Percentiles rank a stretch among this genome's conserved stretches.
These are phyloP conservation scores for Anguilla rostrata DNA, from an alignment of 2,113 vertebrate genomes.

Conservation along the genomic window DNA sequence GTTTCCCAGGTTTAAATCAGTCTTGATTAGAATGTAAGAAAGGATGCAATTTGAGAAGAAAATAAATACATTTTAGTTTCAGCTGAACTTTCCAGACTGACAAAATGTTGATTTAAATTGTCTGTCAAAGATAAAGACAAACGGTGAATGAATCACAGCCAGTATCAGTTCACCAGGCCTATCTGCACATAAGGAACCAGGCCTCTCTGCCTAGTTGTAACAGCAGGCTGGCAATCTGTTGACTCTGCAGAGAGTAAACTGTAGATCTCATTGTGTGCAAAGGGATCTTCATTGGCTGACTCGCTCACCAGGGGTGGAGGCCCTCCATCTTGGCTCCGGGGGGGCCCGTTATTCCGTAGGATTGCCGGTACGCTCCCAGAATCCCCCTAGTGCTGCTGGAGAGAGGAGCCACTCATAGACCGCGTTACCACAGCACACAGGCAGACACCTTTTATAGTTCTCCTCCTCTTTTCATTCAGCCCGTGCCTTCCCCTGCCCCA, in stretches of 20 bases:
- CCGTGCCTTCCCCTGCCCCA: not conserved
- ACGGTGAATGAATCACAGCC: too few species aligned
- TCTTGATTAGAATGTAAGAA: too few species aligned
- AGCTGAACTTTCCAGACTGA: too few species aligned
- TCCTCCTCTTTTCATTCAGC: not conserved
- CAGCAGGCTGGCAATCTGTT: slow-evolving; percentile 29
- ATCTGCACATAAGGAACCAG: not conserved
- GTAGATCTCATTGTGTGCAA: too few species aligned
- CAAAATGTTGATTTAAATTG: too few species aligned
- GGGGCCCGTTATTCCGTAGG: not conserved
- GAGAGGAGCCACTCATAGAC: not conserved
- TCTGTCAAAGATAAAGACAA: too few species aligned
- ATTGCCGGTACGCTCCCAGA: not conserved
- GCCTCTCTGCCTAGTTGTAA: slow-evolving; percentile 23
- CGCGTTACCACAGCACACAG: not conserved
- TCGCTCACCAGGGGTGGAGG: not conserved
- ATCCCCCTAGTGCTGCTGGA: not conserved
- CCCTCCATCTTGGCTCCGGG: not conserved
- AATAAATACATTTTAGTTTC: too few species aligned
- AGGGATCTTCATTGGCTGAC: not conserved
- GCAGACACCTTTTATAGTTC: too few species aligned
- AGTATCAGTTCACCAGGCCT: too few species aligned
- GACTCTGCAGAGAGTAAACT: slow-evolving; percentile 8
- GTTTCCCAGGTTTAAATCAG: too few species aligned
- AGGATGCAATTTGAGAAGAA: too few species aligned